These are phyloP conservation scores for Daphoenositta chrysoptera DNA, from an alignment of 2,113 vertebrate species.

Conservation along the genomic window DNA sequence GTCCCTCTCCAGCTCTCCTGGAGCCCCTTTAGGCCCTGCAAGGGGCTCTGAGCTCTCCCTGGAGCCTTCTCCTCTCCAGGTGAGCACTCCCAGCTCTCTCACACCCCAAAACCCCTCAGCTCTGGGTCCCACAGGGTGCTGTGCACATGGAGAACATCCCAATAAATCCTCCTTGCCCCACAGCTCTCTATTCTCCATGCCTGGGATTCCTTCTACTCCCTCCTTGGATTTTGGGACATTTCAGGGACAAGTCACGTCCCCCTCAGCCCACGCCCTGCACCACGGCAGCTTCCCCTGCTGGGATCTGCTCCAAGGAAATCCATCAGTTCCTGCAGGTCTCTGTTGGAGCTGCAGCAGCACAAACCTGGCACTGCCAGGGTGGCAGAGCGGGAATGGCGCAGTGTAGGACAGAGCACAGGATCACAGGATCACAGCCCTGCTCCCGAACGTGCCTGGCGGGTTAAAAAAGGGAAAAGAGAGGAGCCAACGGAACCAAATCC, in stretches of 20 bases:
- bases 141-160: too few species aligned
- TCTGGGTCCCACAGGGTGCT: rapidly evolving
- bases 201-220: background rate
- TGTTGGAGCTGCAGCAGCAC: background rate
- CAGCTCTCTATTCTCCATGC: background rate
- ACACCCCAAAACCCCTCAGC: rapidly evolving
- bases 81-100: background rate
- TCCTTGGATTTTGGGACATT: background rate
- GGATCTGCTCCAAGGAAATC: background rate
- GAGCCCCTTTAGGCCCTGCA: background rate
- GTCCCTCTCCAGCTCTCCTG: background rate
- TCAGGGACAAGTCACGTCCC: rapidly evolving
- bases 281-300: background rate
- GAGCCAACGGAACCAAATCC: background rate
- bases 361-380: background rate
- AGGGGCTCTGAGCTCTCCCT: background rate
- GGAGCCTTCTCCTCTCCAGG: background rate
- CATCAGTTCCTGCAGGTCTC: background rate
- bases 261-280: background rate
- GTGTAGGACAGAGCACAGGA: background rate
- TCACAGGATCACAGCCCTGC: background rate
- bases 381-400: background rate
- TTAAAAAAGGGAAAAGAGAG: background rate
- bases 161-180: background rate
- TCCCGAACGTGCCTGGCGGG: background rate